These are phyloP conservation scores for Drosophila leontia DNA, from an alignment of 1,140 invertebrate species.

Conservation along the genomic window DNA sequence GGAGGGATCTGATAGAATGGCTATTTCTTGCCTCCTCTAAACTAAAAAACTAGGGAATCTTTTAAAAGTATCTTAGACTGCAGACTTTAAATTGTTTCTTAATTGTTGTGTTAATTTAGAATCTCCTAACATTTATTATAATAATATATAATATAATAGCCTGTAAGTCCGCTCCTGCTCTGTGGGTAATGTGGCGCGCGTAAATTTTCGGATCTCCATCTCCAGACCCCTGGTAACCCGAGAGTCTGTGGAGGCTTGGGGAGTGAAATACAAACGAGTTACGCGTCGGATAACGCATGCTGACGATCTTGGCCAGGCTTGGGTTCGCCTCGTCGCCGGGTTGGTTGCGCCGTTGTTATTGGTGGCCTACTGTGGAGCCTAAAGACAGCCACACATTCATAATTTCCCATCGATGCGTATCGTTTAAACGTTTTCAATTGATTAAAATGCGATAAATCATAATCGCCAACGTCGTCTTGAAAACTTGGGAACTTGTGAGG, in stretches of 20 bases:
- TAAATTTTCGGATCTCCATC: constrained; percentile 57
- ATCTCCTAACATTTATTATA: background rate
- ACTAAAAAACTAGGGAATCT: too few species aligned
- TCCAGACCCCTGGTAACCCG: constrained; percentile 58
- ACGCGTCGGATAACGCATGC: constrained; percentile 77
- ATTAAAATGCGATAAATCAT: constrained; percentile 85
- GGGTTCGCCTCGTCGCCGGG: constrained; percentile 40
- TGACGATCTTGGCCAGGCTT: constrained; percentile 50
- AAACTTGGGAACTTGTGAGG: constrained; percentile 22
- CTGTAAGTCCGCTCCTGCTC: constrained; percentile 32
- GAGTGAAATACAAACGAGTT: constrained; percentile 78
- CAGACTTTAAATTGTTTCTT: background rate
- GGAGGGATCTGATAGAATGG: background rate
- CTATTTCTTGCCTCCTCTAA: background rate
- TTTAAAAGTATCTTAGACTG: too few species aligned
- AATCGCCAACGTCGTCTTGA: constrained; percentile 65
- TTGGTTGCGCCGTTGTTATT: constrained; percentile 46
- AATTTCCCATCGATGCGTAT: constrained; percentile 83
- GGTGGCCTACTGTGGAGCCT: constrained; percentile 78
- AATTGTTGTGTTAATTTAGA: background rate
- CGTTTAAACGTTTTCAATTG: constrained; percentile 84
- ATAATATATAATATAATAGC: too few species aligned
- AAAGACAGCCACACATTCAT: constrained; percentile 83
- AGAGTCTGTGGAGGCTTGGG: constrained; percentile 51
- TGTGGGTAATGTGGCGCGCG: constrained; percentile 53